phyloP scores from a whole-genome alignment of 2,113 vertebrate genomes.

The Elgaria multicarinata region DNA sequence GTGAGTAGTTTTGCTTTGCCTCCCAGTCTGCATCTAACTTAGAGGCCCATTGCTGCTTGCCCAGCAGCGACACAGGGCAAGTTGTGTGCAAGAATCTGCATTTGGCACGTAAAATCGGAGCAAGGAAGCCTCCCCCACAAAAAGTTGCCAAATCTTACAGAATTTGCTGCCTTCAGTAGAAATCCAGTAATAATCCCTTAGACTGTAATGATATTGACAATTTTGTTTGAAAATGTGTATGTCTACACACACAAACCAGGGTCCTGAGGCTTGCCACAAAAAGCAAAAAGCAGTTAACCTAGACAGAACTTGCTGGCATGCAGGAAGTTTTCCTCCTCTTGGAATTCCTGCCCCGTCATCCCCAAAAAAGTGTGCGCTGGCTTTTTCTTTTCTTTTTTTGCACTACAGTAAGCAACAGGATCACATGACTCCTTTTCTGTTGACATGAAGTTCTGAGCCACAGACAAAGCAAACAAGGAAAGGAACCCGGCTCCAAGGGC shows the following conservation, averaged over 20 bases:
- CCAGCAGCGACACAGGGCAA: not conserved
- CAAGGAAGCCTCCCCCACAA: not conserved
- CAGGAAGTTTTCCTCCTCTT: not conserved
- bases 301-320: not conserved
- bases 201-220: not conserved
- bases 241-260: not conserved
- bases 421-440: slow-evolving; percentile 54
- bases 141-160: not conserved
- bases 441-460: slow-evolving; percentile 48
- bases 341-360: not conserved
- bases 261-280: not conserved
- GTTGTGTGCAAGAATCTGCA: not conserved
- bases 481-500: accelerated
- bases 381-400: not conserved
- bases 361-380: not conserved
- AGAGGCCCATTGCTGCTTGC: not conserved
- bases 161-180: not conserved
- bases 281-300: not conserved
- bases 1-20: too few species aligned
- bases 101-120: not conserved
- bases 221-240: too few species aligned
- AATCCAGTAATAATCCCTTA: not conserved
- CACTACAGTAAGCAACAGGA: slow-evolving; percentile 18
- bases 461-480: slow-evolving; percentile 37
- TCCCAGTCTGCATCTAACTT: too few species aligned